phyloP scores from a whole-genome alignment of 1,140 invertebrate genomes.

The Belonocnema kinseyi region DNA sequence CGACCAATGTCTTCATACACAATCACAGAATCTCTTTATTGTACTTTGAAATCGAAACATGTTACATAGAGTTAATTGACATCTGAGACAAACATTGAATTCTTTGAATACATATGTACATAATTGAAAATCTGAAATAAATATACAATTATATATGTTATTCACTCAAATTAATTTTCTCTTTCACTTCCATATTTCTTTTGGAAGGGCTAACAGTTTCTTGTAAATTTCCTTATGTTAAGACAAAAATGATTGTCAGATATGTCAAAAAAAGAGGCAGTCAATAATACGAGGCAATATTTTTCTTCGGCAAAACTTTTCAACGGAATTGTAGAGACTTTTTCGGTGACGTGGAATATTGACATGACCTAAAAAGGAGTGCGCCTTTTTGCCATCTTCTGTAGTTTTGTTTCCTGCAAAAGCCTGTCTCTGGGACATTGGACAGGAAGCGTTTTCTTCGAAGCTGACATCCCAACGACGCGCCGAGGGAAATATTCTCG shows the following conservation, averaged over 20 bases:
- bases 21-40: neutral
- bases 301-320: constrained; percentile 3
- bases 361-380: constrained; percentile 20
- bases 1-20: neutral
- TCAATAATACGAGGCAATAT: neutral
- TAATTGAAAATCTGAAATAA: too few species aligned
- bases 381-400: constrained; percentile 15
- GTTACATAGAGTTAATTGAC: too few species aligned
- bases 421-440: constrained; percentile 39
- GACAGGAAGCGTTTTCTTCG: constrained; percentile 46
- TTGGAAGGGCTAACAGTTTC: too few species aligned
- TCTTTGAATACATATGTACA: too few species aligned
- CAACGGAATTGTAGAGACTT: neutral
- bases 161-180: too few species aligned
- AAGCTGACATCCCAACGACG: constrained; percentile 51
- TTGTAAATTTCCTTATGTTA: too few species aligned
- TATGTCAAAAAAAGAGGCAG: neutral
- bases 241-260: neutral
- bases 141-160: too few species aligned
- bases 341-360: constrained; percentile 10
- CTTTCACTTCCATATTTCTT: too few species aligned
- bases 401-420: constrained; percentile 50
- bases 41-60: neutral
- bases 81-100: too few species aligned
- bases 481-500: constrained; percentile 42